Evolutionary conservation across 2,797 vertebrate species (phyloP), one percentile per base, ranked within the genome.

Genomic region (Coluber constrictor): DNA sequence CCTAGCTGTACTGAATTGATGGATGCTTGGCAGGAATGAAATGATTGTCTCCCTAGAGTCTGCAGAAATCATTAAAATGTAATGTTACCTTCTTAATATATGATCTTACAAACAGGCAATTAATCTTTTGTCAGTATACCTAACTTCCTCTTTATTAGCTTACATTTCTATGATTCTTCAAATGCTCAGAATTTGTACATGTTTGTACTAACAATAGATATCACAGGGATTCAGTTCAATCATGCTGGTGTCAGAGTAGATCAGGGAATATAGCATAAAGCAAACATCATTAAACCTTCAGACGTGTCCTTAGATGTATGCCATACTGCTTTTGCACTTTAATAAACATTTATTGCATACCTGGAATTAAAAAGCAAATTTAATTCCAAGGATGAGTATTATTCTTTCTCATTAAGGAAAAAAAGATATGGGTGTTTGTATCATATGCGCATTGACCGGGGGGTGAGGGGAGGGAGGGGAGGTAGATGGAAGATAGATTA

Each of bases 1-100:
- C 55, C 92, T 0, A 0, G 12, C 93, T 54, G 89, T 92, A 95
- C 94, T 96, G 94, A 96, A 96, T 91, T 93, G 51, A 29, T 94
- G 86, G 32, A 87, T 56, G 51, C 54, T 94, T 95, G 87, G 88
- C 10, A 92, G 93, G 95, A 95, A 57, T 79, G 37, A 93, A 95
- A 95, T 93, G 93, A 57, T 32, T 10, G 0, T 79, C 90, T 94
- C 57, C 87, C 32, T 66, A 63, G 47, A 63, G 43, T 95, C 89
- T 94, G 29, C 79, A 94, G 90, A 90, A 94, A 54, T 92, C 88
- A n/a, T 66, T 54, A 83, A 94, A 91, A 32, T 92, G 43, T 93
- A 92, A 90, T 91, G 18, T 89, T 90, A 95, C 88, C 88, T 92
- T 94, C 47, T 92, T 91, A 86, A 92, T 51, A 60, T 94, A n/a